A percentile compares a stretch with the other conserved stretches of the same genome.
These are phyloP conservation scores for rabbit (Oryctolagus cuniculus) DNA, from an alignment of 2,113 vertebrate species.

Conservation along the genomic window mOryCun1.1 NC_091434.1:77559001-77559500, in stretches of 20 bases:
- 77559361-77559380: constrained; percentile 10
- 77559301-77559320: constrained; percentile 27
- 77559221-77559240: neutral
- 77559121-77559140: too few species aligned
- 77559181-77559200: too few species aligned
- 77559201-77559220: neutral
- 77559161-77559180: too few species aligned
- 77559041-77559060: too few species aligned
- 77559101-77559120: too few species aligned
- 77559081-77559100: too few species aligned
- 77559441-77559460: constrained; percentile 72
- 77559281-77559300: constrained; percentile 8
- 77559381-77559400: constrained; percentile 12
- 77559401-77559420: neutral
- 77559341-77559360: neutral
- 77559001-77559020: too few species aligned
- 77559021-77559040: too few species aligned
- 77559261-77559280: constrained; percentile 33
- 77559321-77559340: constrained; percentile 33
- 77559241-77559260: neutral
- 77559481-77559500: constrained; percentile 78
- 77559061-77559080: too few species aligned
- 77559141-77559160: too few species aligned
- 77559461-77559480: constrained; percentile 69
- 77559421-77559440: constrained; percentile 57